Conservation (phyloP, 1,140 invertebrate species). For the Dolichoris vasculosae region DNA sequence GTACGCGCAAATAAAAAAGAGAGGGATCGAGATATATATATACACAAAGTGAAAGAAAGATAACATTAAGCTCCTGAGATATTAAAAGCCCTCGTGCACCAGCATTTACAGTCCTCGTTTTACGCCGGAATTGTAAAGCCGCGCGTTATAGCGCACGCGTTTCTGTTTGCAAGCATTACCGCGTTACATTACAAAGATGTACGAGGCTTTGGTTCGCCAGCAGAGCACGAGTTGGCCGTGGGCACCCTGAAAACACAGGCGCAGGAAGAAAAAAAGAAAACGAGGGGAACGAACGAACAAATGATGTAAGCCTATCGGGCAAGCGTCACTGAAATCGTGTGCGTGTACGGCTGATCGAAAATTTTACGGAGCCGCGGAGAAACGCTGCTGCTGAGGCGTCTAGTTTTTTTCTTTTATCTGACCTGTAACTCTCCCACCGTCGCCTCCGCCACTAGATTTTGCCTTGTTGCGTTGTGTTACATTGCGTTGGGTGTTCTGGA, state of each 20-base stretch:
- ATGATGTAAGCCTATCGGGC: conserved; percentile 16
- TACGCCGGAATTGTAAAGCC: neutral
- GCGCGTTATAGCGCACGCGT: too few species aligned
- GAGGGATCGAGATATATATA: too few species aligned
- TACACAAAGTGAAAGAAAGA: neutral
- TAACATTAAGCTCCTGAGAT: neutral
- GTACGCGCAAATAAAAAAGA: neutral
- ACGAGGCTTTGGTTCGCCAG: neutral
- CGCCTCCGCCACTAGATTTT: neutral
- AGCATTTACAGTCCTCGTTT: neutral
- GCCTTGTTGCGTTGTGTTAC: neutral
- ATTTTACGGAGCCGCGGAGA: conserved; percentile 24
- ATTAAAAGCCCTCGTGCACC: neutral
- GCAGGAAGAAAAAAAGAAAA: neutral
- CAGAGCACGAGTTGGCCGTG: neutral
- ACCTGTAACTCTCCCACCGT: neutral
- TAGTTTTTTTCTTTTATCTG: neutral
- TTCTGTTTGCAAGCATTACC: too few species aligned
- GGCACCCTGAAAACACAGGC: neutral
- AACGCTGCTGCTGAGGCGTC: conserved; percentile 12
- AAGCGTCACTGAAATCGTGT: neutral
- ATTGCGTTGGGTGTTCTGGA: neutral
- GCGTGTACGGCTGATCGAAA: neutral
- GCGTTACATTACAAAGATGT: neutral
- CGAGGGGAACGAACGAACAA: neutral